Conservation (phyloP, 1,140 invertebrate species). For the Hormaphis cornu region DNA sequence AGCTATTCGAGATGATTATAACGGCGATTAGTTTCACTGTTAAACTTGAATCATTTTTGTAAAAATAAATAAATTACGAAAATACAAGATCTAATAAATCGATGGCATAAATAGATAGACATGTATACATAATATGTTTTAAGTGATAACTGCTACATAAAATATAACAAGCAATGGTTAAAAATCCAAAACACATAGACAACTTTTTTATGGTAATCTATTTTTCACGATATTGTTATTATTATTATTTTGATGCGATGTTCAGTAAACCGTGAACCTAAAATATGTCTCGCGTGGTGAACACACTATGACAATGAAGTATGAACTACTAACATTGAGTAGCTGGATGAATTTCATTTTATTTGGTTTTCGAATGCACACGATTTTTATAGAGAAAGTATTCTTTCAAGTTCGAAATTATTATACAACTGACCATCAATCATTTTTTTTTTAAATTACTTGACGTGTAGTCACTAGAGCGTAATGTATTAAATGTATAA, state of each 20-base stretch:
- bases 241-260: slow-evolving; percentile 3
- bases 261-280: slow-evolving; percentile 12
- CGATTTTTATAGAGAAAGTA: slow-evolving; percentile 26
- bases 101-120: too few species aligned
- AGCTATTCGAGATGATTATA: neutral
- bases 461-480: slow-evolving; percentile 20
- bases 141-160: neutral
- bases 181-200: neutral
- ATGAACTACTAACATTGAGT: slow-evolving; percentile 16
- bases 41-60: neutral
- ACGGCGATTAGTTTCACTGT: slow-evolving; percentile 19
- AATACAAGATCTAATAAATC: neutral
- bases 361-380: slow-evolving; percentile 25
- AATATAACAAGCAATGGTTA: neutral
- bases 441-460: slow-evolving; percentile 21
- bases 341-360: slow-evolving; percentile 27
- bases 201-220: neutral
- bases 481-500: slow-evolving; percentile 1
- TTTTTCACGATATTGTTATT: neutral
- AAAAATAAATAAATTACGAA: neutral
- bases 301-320: slow-evolving; percentile 29
- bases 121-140: too few species aligned
- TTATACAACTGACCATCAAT: slow-evolving; percentile 28
- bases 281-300: slow-evolving; percentile 26
- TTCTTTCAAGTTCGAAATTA: slow-evolving; percentile 26